These are phyloP conservation scores for Panthera leo DNA, from an alignment of 2,113 vertebrate species.

Conservation along the genomic window DNA sequence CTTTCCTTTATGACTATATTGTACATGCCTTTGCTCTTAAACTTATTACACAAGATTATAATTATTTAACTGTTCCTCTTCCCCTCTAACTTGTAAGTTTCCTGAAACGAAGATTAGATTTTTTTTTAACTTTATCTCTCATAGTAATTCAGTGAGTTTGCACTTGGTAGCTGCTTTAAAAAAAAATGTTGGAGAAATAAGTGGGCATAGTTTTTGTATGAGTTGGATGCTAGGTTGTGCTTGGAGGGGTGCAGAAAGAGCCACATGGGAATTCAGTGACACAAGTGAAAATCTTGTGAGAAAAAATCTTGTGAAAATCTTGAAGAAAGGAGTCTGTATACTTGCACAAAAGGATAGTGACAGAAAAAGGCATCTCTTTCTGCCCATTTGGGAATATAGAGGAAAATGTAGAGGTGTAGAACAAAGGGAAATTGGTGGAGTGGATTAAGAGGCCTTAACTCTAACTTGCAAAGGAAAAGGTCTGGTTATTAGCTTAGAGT, in stretches of 20 bases:
- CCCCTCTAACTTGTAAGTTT: background rate
- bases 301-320: too few species aligned
- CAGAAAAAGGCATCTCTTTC: background rate
- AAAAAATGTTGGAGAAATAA: slow-evolving; percentile 20
- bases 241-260: background rate
- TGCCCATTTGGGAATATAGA: background rate
- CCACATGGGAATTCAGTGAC: background rate
- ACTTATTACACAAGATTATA: background rate
- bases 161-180: background rate
- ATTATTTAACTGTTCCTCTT: background rate
- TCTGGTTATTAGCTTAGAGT: background rate
- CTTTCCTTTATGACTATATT: background rate
- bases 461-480: background rate
- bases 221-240: background rate
- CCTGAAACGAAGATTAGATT: background rate
- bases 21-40: background rate
- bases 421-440: background rate
- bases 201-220: background rate
- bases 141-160: background rate
- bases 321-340: background rate
- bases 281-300: background rate
- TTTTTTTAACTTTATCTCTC: background rate
- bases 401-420: background rate
- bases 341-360: background rate
- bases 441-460: background rate